phyloP scores from a whole-genome alignment of 2,797 vertebrate species.

The Aplochiton taeniatus region DNA sequence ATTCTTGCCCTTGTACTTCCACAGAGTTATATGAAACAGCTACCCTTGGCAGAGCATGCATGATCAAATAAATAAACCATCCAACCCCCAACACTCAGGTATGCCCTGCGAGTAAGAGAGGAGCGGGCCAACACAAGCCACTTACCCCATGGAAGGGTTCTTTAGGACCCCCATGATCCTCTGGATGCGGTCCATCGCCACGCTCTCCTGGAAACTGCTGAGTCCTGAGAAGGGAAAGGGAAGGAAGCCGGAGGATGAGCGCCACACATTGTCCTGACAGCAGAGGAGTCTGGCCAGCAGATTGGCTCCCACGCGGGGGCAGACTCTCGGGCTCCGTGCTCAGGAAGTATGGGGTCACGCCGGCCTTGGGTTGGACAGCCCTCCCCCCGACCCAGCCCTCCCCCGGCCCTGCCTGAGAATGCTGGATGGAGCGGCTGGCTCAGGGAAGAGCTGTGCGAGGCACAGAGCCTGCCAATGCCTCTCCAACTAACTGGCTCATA shows the following conservation, averaged over 20 bases:
- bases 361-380: slow-evolving; percentile 52
- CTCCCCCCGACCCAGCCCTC: slow-evolving; percentile 53
- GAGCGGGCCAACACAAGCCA: slow-evolving; percentile 16
- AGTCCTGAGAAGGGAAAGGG: slow-evolving; percentile 66
- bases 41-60: background rate
- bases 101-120: slow-evolving; percentile 27
- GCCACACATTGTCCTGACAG: slow-evolving; percentile 59
- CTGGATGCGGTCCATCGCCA: slow-evolving; percentile 83
- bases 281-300: slow-evolving; percentile 62
- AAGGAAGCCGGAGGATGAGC: slow-evolving; percentile 51
- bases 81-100: background rate
- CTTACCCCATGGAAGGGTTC: slow-evolving; percentile 81
- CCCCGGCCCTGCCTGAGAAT: slow-evolving; percentile 43
- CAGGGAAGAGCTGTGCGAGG: background rate
- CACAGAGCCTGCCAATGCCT: slow-evolving; percentile 22
- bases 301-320: slow-evolving; percentile 61
- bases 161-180: slow-evolving; percentile 84
- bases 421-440: slow-evolving; percentile 15
- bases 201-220: slow-evolving; percentile 84
- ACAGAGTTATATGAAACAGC: background rate
- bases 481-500: slow-evolving; percentile 30
- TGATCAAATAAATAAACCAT: background rate
- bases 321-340: slow-evolving; percentile 59
- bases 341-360: slow-evolving; percentile 66
- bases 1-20: background rate